These are phyloP conservation scores for Terebella lapidaria DNA, from an alignment of 2,888 invertebrate species.

Conservation along the genomic window DNA sequence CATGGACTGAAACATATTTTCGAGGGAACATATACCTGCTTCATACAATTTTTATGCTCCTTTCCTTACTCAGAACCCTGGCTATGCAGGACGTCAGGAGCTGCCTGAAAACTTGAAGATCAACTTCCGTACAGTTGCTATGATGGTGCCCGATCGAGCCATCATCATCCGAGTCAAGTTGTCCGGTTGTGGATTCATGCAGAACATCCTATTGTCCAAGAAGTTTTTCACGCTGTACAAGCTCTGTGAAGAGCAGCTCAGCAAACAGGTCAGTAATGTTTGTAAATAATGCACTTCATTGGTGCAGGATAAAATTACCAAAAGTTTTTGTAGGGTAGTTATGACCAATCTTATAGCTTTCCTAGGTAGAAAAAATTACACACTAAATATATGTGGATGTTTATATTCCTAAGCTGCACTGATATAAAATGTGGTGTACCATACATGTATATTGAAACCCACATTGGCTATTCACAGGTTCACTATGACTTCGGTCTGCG, in stretches of 20 bases:
- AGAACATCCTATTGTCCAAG: slow-evolving; percentile 88
- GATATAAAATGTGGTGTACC: no score
- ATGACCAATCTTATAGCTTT: no score
- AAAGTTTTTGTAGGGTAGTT: no score
- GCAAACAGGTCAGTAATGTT: slow-evolving; percentile 75
- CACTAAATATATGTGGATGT: no score
- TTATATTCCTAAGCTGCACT: neutral
- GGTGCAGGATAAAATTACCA: no score
- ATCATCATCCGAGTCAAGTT: slow-evolving; percentile 95
- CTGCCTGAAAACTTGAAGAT: slow-evolving; percentile 95
- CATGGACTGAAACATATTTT: no score
- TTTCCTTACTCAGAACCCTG: slow-evolving; percentile 77
- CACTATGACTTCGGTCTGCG: slow-evolving; percentile 95
- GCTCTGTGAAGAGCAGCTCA: slow-evolving; percentile 92
- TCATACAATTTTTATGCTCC: no score
- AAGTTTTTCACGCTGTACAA: slow-evolving; percentile 96
- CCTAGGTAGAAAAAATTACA: no score
- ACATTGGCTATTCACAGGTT: slow-evolving; percentile 61
- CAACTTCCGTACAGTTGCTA: slow-evolving; percentile 93
- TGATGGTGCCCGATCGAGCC: slow-evolving; percentile 98
- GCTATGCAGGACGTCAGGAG: slow-evolving; percentile 93
- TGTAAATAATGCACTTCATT: no score
- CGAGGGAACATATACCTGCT: no score
- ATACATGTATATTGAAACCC: neutral
- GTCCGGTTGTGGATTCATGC: slow-evolving; percentile 91